A percentile compares a stretch with the other conserved stretches of the same genome.
These are phyloP conservation scores for Spicauda simplicius DNA, from an alignment of 2,888 invertebrate species.

Conservation along the genomic window DNA sequence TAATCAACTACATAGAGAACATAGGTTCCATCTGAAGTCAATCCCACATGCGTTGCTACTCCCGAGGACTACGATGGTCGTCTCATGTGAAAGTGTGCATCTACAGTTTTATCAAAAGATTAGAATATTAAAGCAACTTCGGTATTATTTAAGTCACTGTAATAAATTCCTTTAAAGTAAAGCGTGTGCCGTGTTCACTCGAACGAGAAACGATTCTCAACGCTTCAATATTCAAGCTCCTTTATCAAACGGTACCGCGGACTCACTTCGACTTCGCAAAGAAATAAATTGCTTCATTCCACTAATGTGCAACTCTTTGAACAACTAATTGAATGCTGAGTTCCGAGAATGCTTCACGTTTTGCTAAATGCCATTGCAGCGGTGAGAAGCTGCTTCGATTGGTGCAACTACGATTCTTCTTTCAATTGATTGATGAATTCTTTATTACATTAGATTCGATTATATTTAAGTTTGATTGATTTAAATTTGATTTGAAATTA, in stretches of 20 bases:
- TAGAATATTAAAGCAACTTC: too few relatives aligned
- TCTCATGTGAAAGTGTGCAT: too few relatives aligned
- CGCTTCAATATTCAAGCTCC: slow-evolving; percentile 17
- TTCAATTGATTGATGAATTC: not conserved
- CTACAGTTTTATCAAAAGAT: too few relatives aligned
- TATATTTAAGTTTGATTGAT: too few relatives aligned
- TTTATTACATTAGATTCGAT: too few relatives aligned
- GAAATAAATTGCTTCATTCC: slow-evolving; percentile 18
- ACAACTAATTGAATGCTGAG: slow-evolving; percentile 21
- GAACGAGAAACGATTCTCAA: slow-evolving; percentile 22
- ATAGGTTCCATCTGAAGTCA: too few relatives aligned
- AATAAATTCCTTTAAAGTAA: slow-evolving; percentile 2
- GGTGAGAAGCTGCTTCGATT: not conserved
- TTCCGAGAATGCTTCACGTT: slow-evolving; percentile 7
- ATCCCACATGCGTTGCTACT: too few relatives aligned
- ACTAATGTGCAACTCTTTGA: slow-evolving; percentile 23
- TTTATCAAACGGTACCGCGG: slow-evolving; percentile 10
- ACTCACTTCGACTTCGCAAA: slow-evolving; percentile 9
- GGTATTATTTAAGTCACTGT: not conserved
- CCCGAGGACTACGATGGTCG: too few relatives aligned
- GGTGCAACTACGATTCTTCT: not conserved
- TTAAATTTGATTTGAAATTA: too few relatives aligned
- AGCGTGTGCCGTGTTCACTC: slow-evolving; percentile 16
- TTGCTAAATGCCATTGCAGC: slow-evolving; percentile 5
- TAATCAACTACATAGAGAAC: too few relatives aligned